Conservation (phyloP, 2,113 vertebrate genomes). For the Mobula birostris region DNA sequence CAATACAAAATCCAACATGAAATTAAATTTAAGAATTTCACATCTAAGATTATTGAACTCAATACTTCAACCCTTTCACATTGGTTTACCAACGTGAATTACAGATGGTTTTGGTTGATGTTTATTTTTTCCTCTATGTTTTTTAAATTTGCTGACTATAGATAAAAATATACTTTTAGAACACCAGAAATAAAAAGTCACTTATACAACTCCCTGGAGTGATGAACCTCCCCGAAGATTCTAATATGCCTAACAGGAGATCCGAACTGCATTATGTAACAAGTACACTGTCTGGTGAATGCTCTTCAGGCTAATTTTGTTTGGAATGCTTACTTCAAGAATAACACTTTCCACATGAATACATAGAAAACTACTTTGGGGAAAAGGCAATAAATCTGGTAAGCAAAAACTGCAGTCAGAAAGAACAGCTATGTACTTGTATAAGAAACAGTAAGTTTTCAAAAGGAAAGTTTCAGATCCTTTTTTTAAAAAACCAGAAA, state of each 20-base stretch:
- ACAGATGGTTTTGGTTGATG: neutral
- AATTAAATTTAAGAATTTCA: neutral
- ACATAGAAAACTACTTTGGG: neutral
- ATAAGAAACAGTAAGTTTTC: too few species aligned
- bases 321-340: neutral
- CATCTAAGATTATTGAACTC: too few species aligned
- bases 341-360: neutral
- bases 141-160: too few species aligned
- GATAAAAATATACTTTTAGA: too few species aligned
- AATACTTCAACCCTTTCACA: neutral
- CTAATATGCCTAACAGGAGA: too few species aligned
- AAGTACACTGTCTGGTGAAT: neutral
- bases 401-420: neutral
- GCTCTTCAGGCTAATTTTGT: neutral
- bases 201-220: too few species aligned
- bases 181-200: neutral
- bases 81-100: neutral
- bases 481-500: too few species aligned
- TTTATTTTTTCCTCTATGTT: neutral
- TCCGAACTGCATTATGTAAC: neutral
- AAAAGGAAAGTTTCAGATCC: too few species aligned
- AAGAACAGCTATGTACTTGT: too few species aligned
- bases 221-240: too few species aligned
- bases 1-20: neutral
- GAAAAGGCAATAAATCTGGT: neutral